Base-by-base conservation (phyloP, 1,140 invertebrate genomes). In the Meteorus sp. region DNA sequence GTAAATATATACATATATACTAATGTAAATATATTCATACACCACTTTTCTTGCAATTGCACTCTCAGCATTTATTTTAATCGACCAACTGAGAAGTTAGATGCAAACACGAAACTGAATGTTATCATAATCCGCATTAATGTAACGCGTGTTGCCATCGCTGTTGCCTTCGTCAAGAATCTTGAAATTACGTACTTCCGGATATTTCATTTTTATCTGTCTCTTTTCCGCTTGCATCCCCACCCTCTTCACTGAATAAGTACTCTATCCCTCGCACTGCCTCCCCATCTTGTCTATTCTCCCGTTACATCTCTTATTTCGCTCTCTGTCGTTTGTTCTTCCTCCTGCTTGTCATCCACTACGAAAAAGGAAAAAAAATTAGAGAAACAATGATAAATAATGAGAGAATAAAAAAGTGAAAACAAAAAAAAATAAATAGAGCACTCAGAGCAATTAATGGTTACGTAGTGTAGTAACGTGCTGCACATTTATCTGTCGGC, bases 101-200 rank as follows among this genome's bases (percentile, higher is more conserved):
- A n/a, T n/a, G n/a, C n/a, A n/a, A n/a, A n/a, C n/a, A n/a, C n/a
- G n/a, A n/a, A n/a, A n/a, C n/a, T n/a, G n/a, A n/a, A n/a, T n/a
- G n/a, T n/a, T n/a, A n/a, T n/a, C n/a, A n/a, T n/a, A n/a, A n/a
- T n/a, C n/a, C n/a, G n/a, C n/a, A n/a, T n/a, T n/a, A n/a, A n/a
- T n/a, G n/a, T n/a, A n/a, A n/a, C n/a, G n/a, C n/a, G n/a, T n/a
- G 27, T 29, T 9, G 27, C 9, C 27, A 9, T 29, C 27, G 27
- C 9, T 9, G 27, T 29, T 9, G 27, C 9, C 27, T 4, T 57
- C 37, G 35, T 25, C 45, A 15, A 59, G 44, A 27, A 59, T 54
- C 50, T 41, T 59, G 57, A 31, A 59, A 59, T 59, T 53, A 59
- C 43, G 57, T 59, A 43, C 57, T 59, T 59, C 57, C 57, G 57